These are phyloP conservation scores for Hozukius guyotensis DNA, from an alignment of 2,797 vertebrate species.

Conservation along the genomic window DNA sequence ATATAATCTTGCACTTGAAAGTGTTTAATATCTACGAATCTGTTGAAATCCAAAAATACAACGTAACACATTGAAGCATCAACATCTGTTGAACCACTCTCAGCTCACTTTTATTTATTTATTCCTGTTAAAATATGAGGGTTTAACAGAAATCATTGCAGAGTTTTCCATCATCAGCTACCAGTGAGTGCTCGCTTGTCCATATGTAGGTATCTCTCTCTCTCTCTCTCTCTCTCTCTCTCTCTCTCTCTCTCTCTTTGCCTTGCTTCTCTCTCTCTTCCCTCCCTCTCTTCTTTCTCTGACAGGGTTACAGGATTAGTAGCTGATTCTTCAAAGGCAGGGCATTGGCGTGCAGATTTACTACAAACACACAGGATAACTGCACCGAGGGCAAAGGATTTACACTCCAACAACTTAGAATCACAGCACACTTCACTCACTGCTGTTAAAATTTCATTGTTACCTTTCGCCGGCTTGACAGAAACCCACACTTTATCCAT, in stretches of 20 bases:
- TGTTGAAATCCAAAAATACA: constrained; percentile 62
- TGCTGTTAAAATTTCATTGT: constrained; percentile 18
- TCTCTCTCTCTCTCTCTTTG: not conserved
- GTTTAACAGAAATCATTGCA: not conserved
- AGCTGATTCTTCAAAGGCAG: constrained; percentile 63
- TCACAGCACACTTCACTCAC: constrained; percentile 31
- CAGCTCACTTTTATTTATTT: constrained; percentile 17
- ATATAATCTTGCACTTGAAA: constrained; percentile 46
- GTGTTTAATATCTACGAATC: constrained; percentile 73
- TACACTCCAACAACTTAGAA: constrained; percentile 49
- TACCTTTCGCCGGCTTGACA: constrained; percentile 18
- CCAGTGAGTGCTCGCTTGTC: not conserved
- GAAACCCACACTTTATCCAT: constrained; percentile 21
- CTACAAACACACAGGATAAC: constrained; percentile 67
- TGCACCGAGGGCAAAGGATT: constrained; percentile 59
- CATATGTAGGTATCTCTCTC: not conserved
- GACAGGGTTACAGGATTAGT: constrained; percentile 57
- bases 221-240: constrained; percentile 1
- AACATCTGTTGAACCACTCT: constrained; percentile 60
- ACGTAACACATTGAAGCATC: constrained; percentile 25
- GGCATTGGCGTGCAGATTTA: constrained; percentile 56
- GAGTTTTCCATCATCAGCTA: constrained; percentile 12
- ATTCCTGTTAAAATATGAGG: constrained; percentile 18
- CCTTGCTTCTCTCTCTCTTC: not conserved
- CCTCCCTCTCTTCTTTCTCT: constrained; percentile 15